Evolutionary conservation across 2,113 vertebrate species (phyloP), one percentile per base, ranked within the genome.

Genomic region (Catharus bicknelli): DNA sequence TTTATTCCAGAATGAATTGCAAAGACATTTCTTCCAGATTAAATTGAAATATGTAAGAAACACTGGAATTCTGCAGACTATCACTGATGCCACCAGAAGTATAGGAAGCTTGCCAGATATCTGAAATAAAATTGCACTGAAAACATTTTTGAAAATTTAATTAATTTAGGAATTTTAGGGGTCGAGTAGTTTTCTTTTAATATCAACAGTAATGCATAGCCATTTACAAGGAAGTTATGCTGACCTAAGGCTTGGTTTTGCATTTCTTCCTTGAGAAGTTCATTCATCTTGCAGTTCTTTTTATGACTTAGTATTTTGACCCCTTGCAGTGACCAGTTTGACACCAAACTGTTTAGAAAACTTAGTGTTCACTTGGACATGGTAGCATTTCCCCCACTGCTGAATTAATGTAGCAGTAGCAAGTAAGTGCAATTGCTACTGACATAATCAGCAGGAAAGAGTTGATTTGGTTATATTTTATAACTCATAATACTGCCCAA

Each of bases 1-100:
- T 96, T 94, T 67, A 20, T 84, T 88, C 88, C 67, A 79, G 86
- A 93, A 75, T 90, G 61, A 68, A 75, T 90, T 88, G 73, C 83
- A 93, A 90, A 92, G 61, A 58, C 9, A 3, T 48, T 8, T 38
- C 74, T 94, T 76, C 59, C n/a, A 47, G 27, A 54, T 69, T 64
- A 86, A 78, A 70, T 64, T 83, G 23, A 58, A 91, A 58, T 51
- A 32, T 8, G 17, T 53, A 84, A 69, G 47, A 88, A 90, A 77
- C 27, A 27, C 1, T 85, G 58, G 76, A 86, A 92, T 88, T 95
- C 75, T 92, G 88, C 76, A 91, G 88, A 92, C 47, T 79, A 88
- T 80, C 38, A 29, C 43, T 53, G 11, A 81, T 83, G 78, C 34
- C 59, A 69, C 34, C 40, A 74, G 19, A 58, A 68, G 19, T 36